Base-by-base conservation (phyloP, 2,888 invertebrate species). In the Hydraecia micacea region DNA sequence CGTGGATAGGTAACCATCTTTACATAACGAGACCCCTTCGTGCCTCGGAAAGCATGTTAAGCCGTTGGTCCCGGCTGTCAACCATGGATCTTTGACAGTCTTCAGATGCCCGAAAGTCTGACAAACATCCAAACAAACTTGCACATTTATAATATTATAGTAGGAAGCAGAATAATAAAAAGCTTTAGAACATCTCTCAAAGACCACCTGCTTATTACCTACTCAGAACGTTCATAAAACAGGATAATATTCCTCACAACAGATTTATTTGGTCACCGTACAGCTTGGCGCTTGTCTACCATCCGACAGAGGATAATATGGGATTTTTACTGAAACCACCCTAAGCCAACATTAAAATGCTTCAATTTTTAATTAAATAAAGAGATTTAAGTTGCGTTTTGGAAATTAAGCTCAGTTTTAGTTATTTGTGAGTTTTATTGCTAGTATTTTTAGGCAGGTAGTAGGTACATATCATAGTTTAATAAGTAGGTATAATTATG, bases 291-390 rank as follows among this genome's bases (percentile, higher is more conserved):
- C 90, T 91, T 91, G 91, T 90, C 92, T 91, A 89, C 91, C 90
- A 91, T 89, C 92, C 93, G 92, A 92, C 92, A 88, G 90, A 88
- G 92, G 94, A 93, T 95, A 94, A 94, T 93, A 90, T 91, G 86
- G 93, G 94, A 93, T 95, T 95, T 95, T 95, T 93, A 91, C 92
- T 90, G 89, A 92, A 94, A 92, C 93, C 93, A 87, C 87, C 91
- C 90, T 92, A 91, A 94, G 92, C 93, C 90, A 91, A 92, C 93
- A 93, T 92, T 94, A 93, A 93, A 86, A 93, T 92, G 90, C 87
- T 92, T 89, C 90, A 93, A 87, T 92, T 93, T 92, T 89, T 91
- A 93, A 92, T 93, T 91, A 83, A 86, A 66, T 76, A 85, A 76
- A 85, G 80, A 80, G 75, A 76, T 42, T 55, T 66, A 42, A 36